A percentile compares a stretch with the other conserved stretches of the same genome.
Evolutionary conservation across 1,140 invertebrate genomes (phyloP).

Genomic region (Papilio polyxenes): DNA sequence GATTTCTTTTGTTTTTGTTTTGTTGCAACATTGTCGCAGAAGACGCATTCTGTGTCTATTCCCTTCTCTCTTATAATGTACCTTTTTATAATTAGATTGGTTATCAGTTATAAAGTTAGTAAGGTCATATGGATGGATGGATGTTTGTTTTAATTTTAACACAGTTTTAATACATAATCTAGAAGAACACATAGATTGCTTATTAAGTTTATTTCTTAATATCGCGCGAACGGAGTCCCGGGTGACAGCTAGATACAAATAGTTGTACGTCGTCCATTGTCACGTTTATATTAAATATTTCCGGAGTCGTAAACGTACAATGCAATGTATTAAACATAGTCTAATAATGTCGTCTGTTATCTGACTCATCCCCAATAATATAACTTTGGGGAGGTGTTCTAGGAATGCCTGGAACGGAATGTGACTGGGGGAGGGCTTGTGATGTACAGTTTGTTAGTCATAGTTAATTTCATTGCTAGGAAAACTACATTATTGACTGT

Average conservation of each 20-base stretch:
- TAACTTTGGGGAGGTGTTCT: background rate
- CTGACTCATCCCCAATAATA: background rate
- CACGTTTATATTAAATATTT: background rate
- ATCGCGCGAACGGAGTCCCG: too few relatives aligned
- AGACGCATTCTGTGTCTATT: background rate
- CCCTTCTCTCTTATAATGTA: background rate
- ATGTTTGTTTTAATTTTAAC: too few relatives aligned
- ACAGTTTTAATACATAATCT: too few relatives aligned
- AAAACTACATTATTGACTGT: background rate
- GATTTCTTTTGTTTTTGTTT: background rate
- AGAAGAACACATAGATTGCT: too few relatives aligned
- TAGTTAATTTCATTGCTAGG: background rate
- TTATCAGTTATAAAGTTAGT: too few relatives aligned
- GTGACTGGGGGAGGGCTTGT: background rate
- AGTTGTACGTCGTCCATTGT: conserved; percentile 1
- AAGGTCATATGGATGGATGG: too few relatives aligned
- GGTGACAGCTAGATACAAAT: background rate
- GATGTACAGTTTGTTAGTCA: background rate
- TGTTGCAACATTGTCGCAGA: background rate
- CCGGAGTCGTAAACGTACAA: background rate
- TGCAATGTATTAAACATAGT: background rate
- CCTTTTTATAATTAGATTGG: too few relatives aligned
- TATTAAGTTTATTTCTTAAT: too few relatives aligned
- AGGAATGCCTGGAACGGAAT: conserved; percentile 12
- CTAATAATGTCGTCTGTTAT: background rate